Base-by-base conservation (phyloP, 2,113 vertebrate genomes). In the Oreochromis niloticus region DNA sequence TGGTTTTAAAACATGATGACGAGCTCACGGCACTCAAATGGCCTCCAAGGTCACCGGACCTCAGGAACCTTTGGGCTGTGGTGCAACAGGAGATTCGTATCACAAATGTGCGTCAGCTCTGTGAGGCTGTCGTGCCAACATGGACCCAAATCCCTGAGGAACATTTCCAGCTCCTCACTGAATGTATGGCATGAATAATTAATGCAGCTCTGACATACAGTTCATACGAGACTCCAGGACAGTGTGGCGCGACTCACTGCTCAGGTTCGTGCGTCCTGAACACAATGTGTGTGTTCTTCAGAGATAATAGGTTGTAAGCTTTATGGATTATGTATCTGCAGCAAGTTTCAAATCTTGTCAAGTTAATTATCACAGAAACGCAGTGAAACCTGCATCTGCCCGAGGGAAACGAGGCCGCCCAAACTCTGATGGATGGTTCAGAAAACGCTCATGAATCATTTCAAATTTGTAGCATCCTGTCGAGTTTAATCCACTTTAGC, bases 21-120 rank as follows among this genome's bases (percentile, higher is more conserved):
- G 9, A 73, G 68, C 8, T 73, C 39, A 27, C 2, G 1, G 39
- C 22, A 46, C 39, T 73, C 68, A 27, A 24, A 46, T 0, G 41
- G 2, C 0, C 68, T 46, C 1, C n/a, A 43, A 9, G 27, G 24
- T 73, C 68, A 46, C 39, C 1, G 0, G 14, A 17, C 39, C 41
- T 30, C 3, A 46, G 41, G 13, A 46, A 46, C 5, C 68, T 73
- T 17, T 27, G 13, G 36, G n/a, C 7, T 43, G 66, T 43, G 39
- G n/a, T 43, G 66, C n/a, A 71, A 13, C 39, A 16, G 68, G 41
- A 30, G 24, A 46, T 73, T 73, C 3, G 1, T 24, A 24, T 73
- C 41, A 48, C 14, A 4, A 24, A 71, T 24, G 6, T 39, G 17
- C 34, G 12, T 39, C 34, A 66, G 34, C 34, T 39, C 61, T 22